Evolutionary conservation across 2,888 invertebrate genomes (phyloP), one percentile per base, ranked within the genome.

Genomic region (Drosophila kambysellisi): DNA sequence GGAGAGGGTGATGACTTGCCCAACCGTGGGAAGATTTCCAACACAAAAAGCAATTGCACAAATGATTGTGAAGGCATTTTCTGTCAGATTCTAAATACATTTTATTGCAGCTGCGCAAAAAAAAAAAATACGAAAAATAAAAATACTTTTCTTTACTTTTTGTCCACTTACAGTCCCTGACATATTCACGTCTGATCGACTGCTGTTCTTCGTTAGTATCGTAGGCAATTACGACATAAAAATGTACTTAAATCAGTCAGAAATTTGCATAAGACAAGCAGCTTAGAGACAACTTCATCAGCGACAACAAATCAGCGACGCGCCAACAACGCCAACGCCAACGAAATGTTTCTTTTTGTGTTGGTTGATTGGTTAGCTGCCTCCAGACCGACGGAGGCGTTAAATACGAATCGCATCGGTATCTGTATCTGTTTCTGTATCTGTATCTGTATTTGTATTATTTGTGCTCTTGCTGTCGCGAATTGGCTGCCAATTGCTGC

Each of bases 11-110:
- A 90, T 86, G 88, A 80, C 83, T 78, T 78, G 81, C 81, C 79
- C 89, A 76, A 91, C 90, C 90, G 90, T 91, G 90, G 90, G 90
- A 91, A 91, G 91, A 91, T 91, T 91, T 86, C 60, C 65, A 65
- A 67, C 70, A 91, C 91, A 91, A 87, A 76, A 70, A 80, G 69
- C 68, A 37, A 52, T 52, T 69, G 79, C 70, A 53, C 61, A 73
- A 51, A 58, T 52, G 54, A 51, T 62, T 80, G 65, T 67, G 65
- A 72, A 78, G 90, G 83, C 52, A 85, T 85, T 89, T 43, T 66
- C 52, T 53, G 61, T 70, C 43, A 48, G 51, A 74, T 66, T 79
- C 66, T 66, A 74, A 46, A 35, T 69, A 85, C 72, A 89, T 84
- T 79, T 70, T 73, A 48, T 33, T 70, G 83, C 90, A 90, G 91